phyloP scores from a whole-genome alignment of 2,113 vertebrate species.

The Burhinus bistriatus region DNA sequence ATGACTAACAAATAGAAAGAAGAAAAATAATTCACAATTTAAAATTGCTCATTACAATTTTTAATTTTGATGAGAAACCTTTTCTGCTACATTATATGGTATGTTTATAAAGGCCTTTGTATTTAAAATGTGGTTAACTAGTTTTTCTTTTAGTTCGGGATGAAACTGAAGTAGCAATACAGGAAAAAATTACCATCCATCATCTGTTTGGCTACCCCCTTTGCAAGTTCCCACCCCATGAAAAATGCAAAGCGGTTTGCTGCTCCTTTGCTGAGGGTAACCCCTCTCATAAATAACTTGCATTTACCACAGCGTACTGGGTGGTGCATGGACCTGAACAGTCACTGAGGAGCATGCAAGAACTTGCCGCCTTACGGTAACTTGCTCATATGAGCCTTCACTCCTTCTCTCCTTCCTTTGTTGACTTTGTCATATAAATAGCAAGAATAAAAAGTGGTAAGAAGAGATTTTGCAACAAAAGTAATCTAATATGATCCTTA shows the following conservation, averaged over 20 bases:
- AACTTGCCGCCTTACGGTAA: background rate
- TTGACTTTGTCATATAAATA: background rate
- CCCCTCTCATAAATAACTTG: background rate
- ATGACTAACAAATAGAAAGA: slow-evolving; percentile 9
- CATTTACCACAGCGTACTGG: background rate
- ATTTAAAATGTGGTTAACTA: background rate
- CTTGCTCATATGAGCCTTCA: background rate
- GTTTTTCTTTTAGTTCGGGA: background rate
- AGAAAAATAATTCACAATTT: slow-evolving; percentile 15
- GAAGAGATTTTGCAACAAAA: background rate
- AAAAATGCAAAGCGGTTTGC: background rate
- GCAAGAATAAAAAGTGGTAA: background rate
- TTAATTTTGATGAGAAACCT: background rate
- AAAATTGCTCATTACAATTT: background rate
- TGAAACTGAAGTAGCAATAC: background rate
- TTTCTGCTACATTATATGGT: background rate
- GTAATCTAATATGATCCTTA: background rate
- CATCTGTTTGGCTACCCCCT: background rate
- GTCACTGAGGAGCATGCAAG: background rate
- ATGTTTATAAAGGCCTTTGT: background rate
- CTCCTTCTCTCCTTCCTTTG: background rate
- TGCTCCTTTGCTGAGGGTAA: background rate
- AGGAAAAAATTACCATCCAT: background rate
- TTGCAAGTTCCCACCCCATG: background rate
- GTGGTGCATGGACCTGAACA: background rate